Conservation (phyloP, 1,140 invertebrate genomes). For the Neodiprion virginianus region DNA sequence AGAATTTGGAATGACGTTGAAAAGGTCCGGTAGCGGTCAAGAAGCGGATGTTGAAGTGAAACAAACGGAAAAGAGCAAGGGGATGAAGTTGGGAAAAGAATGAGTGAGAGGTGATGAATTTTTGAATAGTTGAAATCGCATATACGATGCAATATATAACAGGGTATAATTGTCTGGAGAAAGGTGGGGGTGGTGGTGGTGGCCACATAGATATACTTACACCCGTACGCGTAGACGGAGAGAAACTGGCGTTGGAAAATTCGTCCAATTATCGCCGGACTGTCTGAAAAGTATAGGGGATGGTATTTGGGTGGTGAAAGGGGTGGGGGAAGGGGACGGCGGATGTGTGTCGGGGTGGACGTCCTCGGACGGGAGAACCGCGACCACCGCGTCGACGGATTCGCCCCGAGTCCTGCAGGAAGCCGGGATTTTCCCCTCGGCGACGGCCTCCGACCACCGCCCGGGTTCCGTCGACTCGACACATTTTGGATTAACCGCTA, state of each 20-base stretch:
- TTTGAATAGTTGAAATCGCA: too few relatives aligned
- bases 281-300: conserved; percentile 7
- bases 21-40: too few relatives aligned
- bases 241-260: not conserved
- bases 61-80: too few relatives aligned
- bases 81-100: too few relatives aligned
- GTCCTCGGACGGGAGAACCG: not conserved
- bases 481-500: conserved; percentile 53
- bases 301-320: conserved; percentile 8
- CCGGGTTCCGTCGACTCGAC: conserved; percentile 49
- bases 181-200: not conserved
- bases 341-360: not conserved
- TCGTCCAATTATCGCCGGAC: not conserved
- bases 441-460: conserved; percentile 20
- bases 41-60: too few relatives aligned
- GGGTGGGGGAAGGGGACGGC: conserved; percentile 1
- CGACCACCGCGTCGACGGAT: conserved; percentile 19
- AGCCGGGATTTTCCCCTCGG: conserved; percentile 41
- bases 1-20: too few relatives aligned
- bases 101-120: too few relatives aligned
- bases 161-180: not conserved
- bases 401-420: conserved; percentile 43
- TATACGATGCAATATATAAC: not conserved
- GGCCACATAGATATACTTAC: not conserved
- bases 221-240: too few relatives aligned